Base-by-base conservation (phyloP, 1,140 invertebrate genomes). In the Pseudobourletiella spinata region DNA sequence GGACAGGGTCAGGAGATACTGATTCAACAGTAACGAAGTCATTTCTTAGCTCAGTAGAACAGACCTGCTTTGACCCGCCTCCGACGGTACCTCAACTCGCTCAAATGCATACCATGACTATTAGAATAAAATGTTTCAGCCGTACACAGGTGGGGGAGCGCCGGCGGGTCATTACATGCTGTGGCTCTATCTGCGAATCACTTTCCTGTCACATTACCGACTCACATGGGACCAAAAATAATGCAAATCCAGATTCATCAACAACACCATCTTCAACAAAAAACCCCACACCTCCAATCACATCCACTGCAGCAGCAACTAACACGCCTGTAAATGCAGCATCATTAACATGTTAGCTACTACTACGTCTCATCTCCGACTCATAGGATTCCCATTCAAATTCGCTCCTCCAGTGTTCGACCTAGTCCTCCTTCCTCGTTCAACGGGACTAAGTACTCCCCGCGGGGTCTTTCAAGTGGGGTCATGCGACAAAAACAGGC, bases 101-200 rank as follows among this genome's bases (percentile, higher is more conserved):
- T 65, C 68, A 69, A 69, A 59, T 64, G 48, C 64, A 57, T 22
- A 69, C 66, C 44, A 66, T 69, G 64, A 57, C 44, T 69, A 69
- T 54, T 59, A 59, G 60, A 66, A 64, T 55, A 64, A 69, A 54
- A 64, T 69, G 61, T 64, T 66, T 46, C 67, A 65, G 55, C 55
- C 67, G 26, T 69, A 66, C 55, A 44, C 57, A 24, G n/a, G n/a
- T n/a, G n/a, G n/a, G n/a, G n/a, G n/a, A n/a, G n/a, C n/a, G n/a
- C n/a, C n/a, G n/a, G n/a, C n/a, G n/a, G n/a, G n/a, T n/a, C n/a
- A n/a, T n/a, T n/a, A n/a, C n/a, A n/a, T n/a, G n/a, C n/a, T 39
- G 43, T 42, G 6, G 22, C 57, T 46, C 57, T 35, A 51, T 63
- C 63, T 61, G 35, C 57, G 29, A 69, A 69, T 57, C 46, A 63